Evolutionary conservation across 2,113 vertebrate genomes (phyloP).

Genomic region (Ictalurus furcatus): DNA sequence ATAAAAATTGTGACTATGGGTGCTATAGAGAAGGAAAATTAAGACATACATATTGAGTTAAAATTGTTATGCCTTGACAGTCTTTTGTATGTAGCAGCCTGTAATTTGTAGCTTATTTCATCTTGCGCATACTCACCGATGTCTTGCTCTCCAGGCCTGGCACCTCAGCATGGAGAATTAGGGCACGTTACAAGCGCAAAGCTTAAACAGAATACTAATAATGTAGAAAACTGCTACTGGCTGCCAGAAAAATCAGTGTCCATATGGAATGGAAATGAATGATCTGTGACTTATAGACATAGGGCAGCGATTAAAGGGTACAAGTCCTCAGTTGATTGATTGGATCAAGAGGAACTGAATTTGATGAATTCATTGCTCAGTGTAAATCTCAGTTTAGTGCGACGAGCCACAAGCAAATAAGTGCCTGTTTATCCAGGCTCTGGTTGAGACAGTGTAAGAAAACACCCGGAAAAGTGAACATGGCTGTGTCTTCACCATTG

Average conservation of each 20-base stretch:
- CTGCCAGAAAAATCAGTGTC: neutral
- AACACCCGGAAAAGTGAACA: neutral
- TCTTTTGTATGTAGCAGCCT: slow-evolving; percentile 37
- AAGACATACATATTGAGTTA: neutral
- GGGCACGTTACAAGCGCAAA: neutral
- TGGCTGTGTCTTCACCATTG: neutral
- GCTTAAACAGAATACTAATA: slow-evolving; percentile 35
- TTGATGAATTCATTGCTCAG: slow-evolving; percentile 1
- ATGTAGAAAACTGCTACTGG: slow-evolving; percentile 3
- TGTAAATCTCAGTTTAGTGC: neutral
- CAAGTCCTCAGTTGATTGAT: slow-evolving; percentile 3
- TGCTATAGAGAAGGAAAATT: neutral
- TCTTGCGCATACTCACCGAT: slow-evolving; percentile 18
- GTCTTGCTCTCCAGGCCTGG: slow-evolving; percentile 30
- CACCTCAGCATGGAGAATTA: slow-evolving; percentile 25
- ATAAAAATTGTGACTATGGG: neutral
- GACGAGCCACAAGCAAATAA: slow-evolving; percentile 14
- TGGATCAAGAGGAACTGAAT: neutral
- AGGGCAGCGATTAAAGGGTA: neutral
- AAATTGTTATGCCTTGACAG: slow-evolving; percentile 33
- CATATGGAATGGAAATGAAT: neutral
- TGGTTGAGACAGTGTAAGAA: slow-evolving; percentile 1
- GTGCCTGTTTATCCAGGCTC: slow-evolving; percentile 2
- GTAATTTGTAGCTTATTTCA: slow-evolving; percentile 48
- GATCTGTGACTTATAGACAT: neutral